Base-by-base conservation (phyloP, 2,888 invertebrate genomes). In the Melieria picta region DNA sequence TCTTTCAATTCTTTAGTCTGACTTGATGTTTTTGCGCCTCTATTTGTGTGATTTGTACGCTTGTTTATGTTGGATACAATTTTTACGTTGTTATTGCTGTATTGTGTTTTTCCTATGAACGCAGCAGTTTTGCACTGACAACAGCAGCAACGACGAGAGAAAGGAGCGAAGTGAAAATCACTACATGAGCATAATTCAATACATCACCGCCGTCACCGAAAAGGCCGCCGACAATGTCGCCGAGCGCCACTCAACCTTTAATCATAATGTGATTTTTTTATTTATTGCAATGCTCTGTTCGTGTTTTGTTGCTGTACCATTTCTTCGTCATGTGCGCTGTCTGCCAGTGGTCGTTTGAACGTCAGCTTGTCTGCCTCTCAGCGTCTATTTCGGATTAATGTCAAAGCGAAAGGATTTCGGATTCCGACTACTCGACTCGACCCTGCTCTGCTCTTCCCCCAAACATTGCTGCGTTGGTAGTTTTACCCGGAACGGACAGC, bases 361-460 rank as follows among this genome's bases (percentile, higher is more conserved):
- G 52, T 52, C 52, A 13, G n/a, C 52, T 11, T 52, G 74, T 74
- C 72, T 71, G 75, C 74, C 72, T 71, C 75, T 75, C 75, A 72
- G 72, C 75, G 74, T 72, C 72, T 72, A 75, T 71, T 72, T 70
- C 69, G 75, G 77, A 77, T 77, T 77, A 76, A 75, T 76, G 77
- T 77, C 77, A 76, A 76, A 76, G 75, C 73, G 75, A 76, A 75
- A 75, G 75, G 75, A 75, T 77, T 75, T 75, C 71, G 46, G 50
- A 69, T 72, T 74, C 68, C 69, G 65, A 69, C 60, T 65, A 16
- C 42, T 71, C 62, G 65, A 16, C 48, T 66, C 55, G 3, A 5
- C 7, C 16, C 6, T 61, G 4, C 65, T 58, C 43, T 50, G n/a
- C 42, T 50, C 4, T 69, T 16, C 64, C 68, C 9, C 30, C 66